phyloP scores from a whole-genome alignment of 2,113 vertebrate genomes.

The Chamaea fasciata region DNA sequence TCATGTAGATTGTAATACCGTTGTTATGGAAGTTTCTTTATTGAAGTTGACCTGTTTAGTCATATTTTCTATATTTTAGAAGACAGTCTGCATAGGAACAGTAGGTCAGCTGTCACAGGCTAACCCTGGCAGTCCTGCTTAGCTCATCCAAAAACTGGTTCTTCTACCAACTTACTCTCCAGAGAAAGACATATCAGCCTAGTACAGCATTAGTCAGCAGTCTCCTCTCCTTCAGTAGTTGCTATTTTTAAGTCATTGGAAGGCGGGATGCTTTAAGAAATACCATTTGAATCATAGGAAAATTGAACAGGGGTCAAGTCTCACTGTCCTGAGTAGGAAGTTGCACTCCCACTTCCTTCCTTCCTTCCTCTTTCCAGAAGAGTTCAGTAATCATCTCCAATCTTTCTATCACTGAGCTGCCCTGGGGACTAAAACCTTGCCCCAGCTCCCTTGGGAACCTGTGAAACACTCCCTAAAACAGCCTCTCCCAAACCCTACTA shows the following conservation, averaged over 20 bases:
- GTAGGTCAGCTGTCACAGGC: not conserved
- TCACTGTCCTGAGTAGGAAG: conserved; percentile 32
- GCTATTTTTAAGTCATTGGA: not conserved
- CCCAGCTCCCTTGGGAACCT: not conserved
- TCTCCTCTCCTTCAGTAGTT: not conserved
- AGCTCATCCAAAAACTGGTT: not conserved
- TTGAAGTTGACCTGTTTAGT: not conserved
- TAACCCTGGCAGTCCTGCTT: not conserved
- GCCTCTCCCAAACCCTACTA: not conserved
- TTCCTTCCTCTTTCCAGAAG: conserved; percentile 19
- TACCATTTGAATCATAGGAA: conserved; percentile 22
- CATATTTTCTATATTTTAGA: not conserved
- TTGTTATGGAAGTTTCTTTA: not conserved
- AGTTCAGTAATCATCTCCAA: not conserved
- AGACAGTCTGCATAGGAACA: not conserved
- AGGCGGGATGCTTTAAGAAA: conserved; percentile 38
- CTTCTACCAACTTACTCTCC: not conserved
- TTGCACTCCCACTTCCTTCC: conserved; percentile 32
- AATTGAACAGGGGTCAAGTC: conserved; percentile 1
- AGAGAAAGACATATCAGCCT: not conserved
- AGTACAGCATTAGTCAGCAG: conserved; percentile 18
- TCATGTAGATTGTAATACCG: not conserved
- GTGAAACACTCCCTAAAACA: not conserved
- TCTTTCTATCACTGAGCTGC: not conserved
- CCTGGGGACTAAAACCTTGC: not conserved